phyloP scores from a whole-genome alignment of 2,113 vertebrate genomes.

The Struthidea cinerea region DNA sequence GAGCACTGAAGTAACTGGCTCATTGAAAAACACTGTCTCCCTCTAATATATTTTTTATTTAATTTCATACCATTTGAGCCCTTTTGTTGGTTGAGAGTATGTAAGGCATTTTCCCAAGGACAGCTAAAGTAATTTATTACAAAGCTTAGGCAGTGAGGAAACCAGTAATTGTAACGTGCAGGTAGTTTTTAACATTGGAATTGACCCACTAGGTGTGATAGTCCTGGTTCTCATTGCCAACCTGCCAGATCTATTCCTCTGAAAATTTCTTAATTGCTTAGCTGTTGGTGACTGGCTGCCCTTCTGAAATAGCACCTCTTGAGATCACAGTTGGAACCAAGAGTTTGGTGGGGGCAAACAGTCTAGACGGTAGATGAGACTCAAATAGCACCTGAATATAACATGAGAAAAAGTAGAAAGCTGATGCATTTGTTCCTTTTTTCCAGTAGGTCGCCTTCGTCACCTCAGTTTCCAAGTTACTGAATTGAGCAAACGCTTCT shows the following conservation, averaged over 20 bases:
- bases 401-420: constrained; percentile 19
- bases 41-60: neutral
- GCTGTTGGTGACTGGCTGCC: neutral
- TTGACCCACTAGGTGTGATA: neutral
- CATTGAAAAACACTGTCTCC: neutral
- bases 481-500: neutral
- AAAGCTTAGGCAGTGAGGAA: neutral
- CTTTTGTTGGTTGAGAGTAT: neutral
- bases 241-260: neutral
- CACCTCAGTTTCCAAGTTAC: neutral
- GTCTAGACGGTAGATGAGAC: neutral
- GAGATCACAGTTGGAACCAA: neutral
- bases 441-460: neutral
- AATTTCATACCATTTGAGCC: neutral
- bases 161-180: neutral
- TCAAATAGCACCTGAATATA: neutral
- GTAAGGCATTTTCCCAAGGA: neutral
- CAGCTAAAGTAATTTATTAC: neutral
- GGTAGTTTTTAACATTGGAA: neutral
- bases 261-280: neutral
- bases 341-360: neutral
- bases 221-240: neutral
- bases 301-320: neutral
- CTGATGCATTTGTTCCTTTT: neutral
- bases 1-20: neutral